These are phyloP conservation scores for Willisornis vidua DNA, from an alignment of 2,113 vertebrate species.

Conservation along the genomic window DNA sequence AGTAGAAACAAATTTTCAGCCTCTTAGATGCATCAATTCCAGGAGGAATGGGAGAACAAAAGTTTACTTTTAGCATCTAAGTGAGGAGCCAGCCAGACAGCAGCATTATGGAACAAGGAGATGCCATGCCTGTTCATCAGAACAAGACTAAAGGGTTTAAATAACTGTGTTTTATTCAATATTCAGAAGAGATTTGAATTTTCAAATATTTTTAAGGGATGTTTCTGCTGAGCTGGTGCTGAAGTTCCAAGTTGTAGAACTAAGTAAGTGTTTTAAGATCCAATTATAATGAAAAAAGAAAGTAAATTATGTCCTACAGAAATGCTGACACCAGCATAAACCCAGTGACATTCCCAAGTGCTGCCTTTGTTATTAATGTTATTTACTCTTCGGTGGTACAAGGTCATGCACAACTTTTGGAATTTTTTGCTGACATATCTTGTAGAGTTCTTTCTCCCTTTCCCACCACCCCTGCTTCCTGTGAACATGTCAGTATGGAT, in stretches of 20 bases:
- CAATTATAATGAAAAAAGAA: background rate
- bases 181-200: background rate
- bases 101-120: background rate
- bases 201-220: background rate
- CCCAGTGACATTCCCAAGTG: background rate
- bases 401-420: background rate
- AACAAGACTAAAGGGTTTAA: background rate
- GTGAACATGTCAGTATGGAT: background rate
- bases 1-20: background rate
- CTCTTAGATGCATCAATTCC: background rate
- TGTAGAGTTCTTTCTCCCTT: background rate
- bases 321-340: background rate
- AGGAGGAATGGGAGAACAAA: background rate
- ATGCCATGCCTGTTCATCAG: background rate
- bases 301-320: background rate
- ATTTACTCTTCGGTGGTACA: background rate
- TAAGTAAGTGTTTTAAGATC: background rate
- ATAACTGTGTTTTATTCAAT: background rate
- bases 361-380: background rate
- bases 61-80: background rate
- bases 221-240: background rate
- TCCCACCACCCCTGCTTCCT: background rate
- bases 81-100: background rate
- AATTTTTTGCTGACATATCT: background rate
- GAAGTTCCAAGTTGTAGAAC: background rate